phyloP scores from a whole-genome alignment of 2,113 vertebrate genomes.

The Dermatemys mawii region DNA sequence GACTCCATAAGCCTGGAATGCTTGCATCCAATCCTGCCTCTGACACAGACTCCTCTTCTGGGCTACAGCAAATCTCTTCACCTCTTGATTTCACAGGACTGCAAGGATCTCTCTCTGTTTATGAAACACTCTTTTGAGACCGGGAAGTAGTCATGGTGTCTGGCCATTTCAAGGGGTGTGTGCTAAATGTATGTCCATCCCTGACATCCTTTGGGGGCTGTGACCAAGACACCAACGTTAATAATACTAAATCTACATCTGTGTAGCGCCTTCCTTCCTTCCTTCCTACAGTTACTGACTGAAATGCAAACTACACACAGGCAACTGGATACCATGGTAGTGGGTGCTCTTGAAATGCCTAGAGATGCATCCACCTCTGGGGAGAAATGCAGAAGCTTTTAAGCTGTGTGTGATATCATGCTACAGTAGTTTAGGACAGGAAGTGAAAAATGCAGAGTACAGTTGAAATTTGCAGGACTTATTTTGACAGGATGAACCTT shows the following conservation, averaged over 20 bases:
- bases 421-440: neutral
- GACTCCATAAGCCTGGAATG: neutral
- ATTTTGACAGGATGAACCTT: neutral
- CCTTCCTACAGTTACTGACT: neutral
- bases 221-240: neutral
- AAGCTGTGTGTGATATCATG: neutral
- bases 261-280: neutral
- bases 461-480: neutral
- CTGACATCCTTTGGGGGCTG: neutral
- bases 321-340: neutral
- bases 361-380: neutral
- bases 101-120: neutral
- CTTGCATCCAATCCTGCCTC: neutral
- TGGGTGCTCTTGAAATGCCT: conserved; percentile 24
- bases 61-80: neutral
- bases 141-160: neutral
- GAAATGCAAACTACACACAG: neutral
- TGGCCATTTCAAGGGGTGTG: neutral
- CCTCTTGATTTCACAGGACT: neutral
- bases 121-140: neutral
- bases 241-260: neutral
- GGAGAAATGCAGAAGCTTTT: neutral
- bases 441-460: neutral
- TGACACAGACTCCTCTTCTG: neutral
- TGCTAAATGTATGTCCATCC: neutral